Conservation (phyloP, 2,113 vertebrate genomes). For the Perca fluviatilis region DNA sequence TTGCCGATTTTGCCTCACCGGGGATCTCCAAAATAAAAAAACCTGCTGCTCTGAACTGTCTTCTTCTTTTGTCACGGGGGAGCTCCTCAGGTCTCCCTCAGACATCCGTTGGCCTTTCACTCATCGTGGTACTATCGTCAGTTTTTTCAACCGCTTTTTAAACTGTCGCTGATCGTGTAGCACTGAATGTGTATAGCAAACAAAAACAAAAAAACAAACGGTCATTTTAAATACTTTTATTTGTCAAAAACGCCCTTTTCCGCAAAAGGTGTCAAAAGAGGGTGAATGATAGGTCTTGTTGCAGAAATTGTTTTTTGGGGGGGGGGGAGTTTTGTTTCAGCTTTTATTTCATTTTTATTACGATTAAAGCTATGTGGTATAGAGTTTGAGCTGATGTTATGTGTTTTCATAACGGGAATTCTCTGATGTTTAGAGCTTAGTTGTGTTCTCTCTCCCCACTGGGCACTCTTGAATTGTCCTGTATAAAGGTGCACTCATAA, state of each 20-base stretch:
- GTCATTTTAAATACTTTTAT: conserved; percentile 71
- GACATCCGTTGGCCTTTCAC: conserved; percentile 79
- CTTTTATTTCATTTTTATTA: conserved; percentile 39
- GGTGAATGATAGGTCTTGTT: conserved; percentile 67
- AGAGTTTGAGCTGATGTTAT: conserved; percentile 69
- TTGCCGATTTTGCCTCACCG: conserved; percentile 69
- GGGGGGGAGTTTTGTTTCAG: conserved; percentile 19
- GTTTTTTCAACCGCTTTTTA: conserved; percentile 79
- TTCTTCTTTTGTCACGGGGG: conserved; percentile 70
- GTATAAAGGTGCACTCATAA: conserved; percentile 85
- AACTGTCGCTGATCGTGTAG: conserved; percentile 73
- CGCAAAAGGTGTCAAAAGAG: conserved; percentile 43
- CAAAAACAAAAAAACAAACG: background rate
- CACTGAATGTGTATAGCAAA: conserved; percentile 70
- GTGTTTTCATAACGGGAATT: conserved; percentile 71
- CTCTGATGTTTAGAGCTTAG: conserved; percentile 86
- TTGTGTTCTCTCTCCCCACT: conserved; percentile 82
- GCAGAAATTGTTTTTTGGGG: conserved; percentile 57
- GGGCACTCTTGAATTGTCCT: conserved; percentile 84
- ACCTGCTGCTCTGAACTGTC: conserved; percentile 89
- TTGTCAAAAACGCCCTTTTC: conserved; percentile 44
- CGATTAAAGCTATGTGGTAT: conserved; percentile 52
- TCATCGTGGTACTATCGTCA: conserved; percentile 81
- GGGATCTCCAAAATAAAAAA: conserved; percentile 44
- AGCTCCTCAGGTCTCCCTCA: conserved; percentile 23